A percentile compares a stretch with the other conserved stretches of the same genome.
Evolutionary conservation across 2,888 invertebrate species (phyloP).

Genomic region (Eueremaeus valkanovi): DNA sequence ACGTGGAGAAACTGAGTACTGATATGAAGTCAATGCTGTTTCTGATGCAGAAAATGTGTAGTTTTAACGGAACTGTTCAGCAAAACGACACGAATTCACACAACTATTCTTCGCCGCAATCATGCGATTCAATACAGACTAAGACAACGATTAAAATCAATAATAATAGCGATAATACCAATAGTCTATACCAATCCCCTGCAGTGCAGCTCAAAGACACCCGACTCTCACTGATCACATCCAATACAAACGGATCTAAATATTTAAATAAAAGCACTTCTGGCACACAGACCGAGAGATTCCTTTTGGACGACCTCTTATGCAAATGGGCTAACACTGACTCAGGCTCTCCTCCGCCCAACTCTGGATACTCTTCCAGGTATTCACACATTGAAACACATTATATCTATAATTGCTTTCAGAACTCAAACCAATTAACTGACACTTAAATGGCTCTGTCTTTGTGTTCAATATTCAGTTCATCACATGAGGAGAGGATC

Average conservation of each 20-base stretch:
- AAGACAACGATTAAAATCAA: not conserved
- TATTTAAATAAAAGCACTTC: not conserved
- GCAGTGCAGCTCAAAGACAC: conserved; percentile 5
- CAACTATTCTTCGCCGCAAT: conserved; percentile 43
- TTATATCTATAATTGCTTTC: too few relatives aligned
- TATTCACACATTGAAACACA: not conserved
- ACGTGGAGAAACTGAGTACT: conserved; percentile 76
- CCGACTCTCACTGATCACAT: not conserved
- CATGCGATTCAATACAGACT: conserved; percentile 29
- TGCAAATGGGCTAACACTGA: conserved; percentile 39
- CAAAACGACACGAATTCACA: conserved; percentile 38
- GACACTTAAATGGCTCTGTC: too few relatives aligned
- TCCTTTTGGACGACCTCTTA: conserved; percentile 45
- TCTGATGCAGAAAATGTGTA: conserved; percentile 42
- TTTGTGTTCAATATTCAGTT: conserved; percentile 34
- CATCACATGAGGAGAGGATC: conserved; percentile 44
- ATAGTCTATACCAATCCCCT: not conserved
- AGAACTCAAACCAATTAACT: too few relatives aligned
- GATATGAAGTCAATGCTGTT: conserved; percentile 59
- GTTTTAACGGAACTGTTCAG: not conserved
- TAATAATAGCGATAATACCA: not conserved
- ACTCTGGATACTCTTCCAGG: conserved; percentile 44
- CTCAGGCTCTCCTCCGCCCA: conserved; percentile 44
- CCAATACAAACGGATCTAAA: not conserved
- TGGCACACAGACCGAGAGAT: conserved; percentile 47